Conservation (phyloP, 2,797 vertebrate genomes). For the Aphelocoma californica region DNA sequence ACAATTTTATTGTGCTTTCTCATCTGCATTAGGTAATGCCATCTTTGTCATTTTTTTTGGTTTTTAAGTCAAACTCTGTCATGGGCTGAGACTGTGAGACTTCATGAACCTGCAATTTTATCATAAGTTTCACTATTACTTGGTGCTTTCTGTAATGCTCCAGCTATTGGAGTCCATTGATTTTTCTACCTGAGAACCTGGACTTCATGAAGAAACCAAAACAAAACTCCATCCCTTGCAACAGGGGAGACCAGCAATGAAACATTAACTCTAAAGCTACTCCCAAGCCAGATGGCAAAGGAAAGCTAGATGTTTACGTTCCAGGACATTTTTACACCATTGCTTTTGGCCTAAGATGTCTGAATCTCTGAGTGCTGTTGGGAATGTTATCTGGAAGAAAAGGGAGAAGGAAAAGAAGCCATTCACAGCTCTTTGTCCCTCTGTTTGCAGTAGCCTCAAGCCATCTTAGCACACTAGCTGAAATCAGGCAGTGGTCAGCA, state of each 20-base stretch:
- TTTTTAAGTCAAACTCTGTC: conserved; percentile 17
- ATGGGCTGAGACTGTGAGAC: not conserved
- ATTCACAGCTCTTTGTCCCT: not conserved
- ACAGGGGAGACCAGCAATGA: not conserved
- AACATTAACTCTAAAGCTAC: not conserved
- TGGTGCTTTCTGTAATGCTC: not conserved
- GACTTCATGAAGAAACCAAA: not conserved
- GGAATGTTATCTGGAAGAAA: not conserved
- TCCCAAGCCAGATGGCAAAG: not conserved
- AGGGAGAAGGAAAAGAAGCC: not conserved
- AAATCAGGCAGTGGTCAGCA: not conserved
- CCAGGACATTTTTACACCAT: not conserved
- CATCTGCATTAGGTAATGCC: conserved; percentile 38
- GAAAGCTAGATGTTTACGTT: not conserved
- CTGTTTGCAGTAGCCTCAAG: not conserved
- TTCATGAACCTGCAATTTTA: not conserved
- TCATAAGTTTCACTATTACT: not conserved
- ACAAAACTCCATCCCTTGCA: not conserved
- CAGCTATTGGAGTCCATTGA: not conserved
- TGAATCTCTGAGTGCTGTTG: not conserved
- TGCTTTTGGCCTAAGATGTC: not conserved
- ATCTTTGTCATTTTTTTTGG: conserved; percentile 3
- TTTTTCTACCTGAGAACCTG: not conserved
- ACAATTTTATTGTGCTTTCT: conserved; percentile 63
- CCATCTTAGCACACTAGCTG: not conserved